A percentile compares a stretch with the other conserved stretches of the same genome.
Conservation (phyloP, 2,888 invertebrate genomes). For the Orchestes rusci region DNA sequence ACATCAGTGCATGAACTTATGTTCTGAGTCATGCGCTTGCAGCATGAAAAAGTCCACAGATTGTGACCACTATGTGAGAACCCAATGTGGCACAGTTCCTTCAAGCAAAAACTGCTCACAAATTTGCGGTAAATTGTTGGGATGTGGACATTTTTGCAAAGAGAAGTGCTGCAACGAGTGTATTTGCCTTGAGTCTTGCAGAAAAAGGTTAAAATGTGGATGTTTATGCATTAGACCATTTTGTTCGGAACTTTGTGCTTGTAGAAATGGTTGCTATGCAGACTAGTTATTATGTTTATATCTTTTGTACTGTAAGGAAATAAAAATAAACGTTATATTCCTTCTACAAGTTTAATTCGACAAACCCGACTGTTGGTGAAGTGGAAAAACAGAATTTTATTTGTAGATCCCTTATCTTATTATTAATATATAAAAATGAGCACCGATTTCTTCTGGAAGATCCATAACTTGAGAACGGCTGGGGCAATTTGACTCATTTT, state of each 20-base stretch:
- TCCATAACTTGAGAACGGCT: too few relatives aligned
- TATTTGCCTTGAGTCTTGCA: slow-evolving; percentile 1
- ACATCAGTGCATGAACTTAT: slow-evolving; percentile 3
- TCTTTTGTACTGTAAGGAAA: too few relatives aligned
- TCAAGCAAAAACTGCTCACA: background rate
- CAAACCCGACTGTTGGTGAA: too few relatives aligned
- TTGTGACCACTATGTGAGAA: slow-evolving; percentile 1
- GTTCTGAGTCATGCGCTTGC: slow-evolving; percentile 2
- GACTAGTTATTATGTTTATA: too few relatives aligned
- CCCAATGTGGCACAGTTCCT: background rate
- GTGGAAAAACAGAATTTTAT: too few relatives aligned
- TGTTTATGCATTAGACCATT: slow-evolving; percentile 2
- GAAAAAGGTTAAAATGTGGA: slow-evolving; percentile 5
- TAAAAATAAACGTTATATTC: too few relatives aligned
- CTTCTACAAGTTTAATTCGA: too few relatives aligned
- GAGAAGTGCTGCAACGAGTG: slow-evolving; percentile 3
- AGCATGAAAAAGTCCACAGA: slow-evolving; percentile 2
- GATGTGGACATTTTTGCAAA: slow-evolving; percentile 7
- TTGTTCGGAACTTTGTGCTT: slow-evolving; percentile 5
- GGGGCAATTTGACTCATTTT: too few relatives aligned
- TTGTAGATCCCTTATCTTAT: too few relatives aligned
- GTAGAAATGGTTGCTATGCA: slow-evolving; percentile 2
- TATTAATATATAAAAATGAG: too few relatives aligned
- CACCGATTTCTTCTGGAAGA: too few relatives aligned
- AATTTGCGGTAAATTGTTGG: slow-evolving; percentile 1